Evolutionary conservation across 2,797 vertebrate species (phyloP), one percentile per base, ranked within the genome.

Genomic region (Hapalemur alaotrensis): DNA sequence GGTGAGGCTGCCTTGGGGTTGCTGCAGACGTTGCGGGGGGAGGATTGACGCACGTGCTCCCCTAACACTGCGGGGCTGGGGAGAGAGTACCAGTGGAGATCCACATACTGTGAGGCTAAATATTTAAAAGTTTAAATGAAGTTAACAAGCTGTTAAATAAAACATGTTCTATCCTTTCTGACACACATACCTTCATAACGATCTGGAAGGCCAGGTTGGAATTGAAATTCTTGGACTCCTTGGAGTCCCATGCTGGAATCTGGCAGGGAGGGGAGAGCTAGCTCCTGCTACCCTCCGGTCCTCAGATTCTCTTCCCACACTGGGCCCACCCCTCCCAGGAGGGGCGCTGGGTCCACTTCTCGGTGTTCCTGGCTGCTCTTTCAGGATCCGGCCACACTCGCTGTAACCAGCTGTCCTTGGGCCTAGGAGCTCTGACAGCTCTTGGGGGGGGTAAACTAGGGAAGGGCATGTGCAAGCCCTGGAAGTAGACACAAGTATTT

Each of bases 91-190:
- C 95, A 87, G 85, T 46, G 54, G 89, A 96, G 82, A 89, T n/a
- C 52, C 83, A 69, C 41, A 38, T 69, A 72, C 80, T 88, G 4
- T 81, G 95, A 93, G 59, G 89, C 70, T 97, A 93, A 96, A 97
- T 94, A 93, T 78, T 95, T 91, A 61, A 59, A 93, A 83, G 93
- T 89, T 96, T 93, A 89, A 95, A 63, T 92, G 76, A 96, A 90
- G 65, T 80, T 94, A 93, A 94, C 75, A 73, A 96, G 89, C 67
- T 92, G 54, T 97, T 96, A 76, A 93, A 91, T 93, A 92, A 96
- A 96, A 83, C 61, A 48, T 0, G 1, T 83, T 83, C 38, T 38
- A 38, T n/a, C n/a, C 83, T 91, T 89, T 41, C 54, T 78, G 59
- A 97, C 65, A 84, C 12, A 73, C 88, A 70, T 2, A 87, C 48